A percentile compares a stretch with the other conserved stretches of the same genome.
Evolutionary conservation across 2,113 vertebrate species (phyloP).

Genomic region (Clupea harengus): DNA sequence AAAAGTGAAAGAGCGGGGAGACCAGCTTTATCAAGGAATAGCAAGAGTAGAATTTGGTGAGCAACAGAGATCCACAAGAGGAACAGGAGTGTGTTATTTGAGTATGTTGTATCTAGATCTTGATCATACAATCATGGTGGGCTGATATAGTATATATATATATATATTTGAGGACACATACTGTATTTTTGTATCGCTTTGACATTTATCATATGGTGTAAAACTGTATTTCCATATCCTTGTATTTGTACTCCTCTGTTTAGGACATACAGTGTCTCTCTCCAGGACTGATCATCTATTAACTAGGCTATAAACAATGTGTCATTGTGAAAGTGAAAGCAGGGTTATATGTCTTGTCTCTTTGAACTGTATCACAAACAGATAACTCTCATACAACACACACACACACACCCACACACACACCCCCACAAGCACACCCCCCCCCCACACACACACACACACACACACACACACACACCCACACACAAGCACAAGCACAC

Average conservation of each 20-base stretch:
- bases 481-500: constrained; percentile 5
- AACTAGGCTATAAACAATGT: not conserved
- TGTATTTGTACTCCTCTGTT: not conserved
- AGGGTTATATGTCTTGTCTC: not conserved
- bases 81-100: too few species aligned
- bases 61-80: not conserved
- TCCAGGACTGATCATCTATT: not conserved
- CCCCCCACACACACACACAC: constrained; percentile 14
- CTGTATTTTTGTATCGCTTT: not conserved
- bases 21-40: not conserved
- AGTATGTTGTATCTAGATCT: not conserved
- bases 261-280: not conserved
- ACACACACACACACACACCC: constrained; percentile 22
- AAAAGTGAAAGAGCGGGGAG: not conserved
- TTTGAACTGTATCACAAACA: not conserved
- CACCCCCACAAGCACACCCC: constrained; percentile 3
- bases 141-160: too few species aligned
- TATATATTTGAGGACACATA: not conserved
- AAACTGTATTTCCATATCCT: not conserved
- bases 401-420: not conserved
- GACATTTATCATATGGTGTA: not conserved
- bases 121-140: not conserved
- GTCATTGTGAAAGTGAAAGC: constrained; percentile 7
- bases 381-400: not conserved
- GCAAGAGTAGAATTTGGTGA: not conserved